Conservation (phyloP, 2,113 vertebrate genomes). For the Salvelinus namaycush region DNA sequence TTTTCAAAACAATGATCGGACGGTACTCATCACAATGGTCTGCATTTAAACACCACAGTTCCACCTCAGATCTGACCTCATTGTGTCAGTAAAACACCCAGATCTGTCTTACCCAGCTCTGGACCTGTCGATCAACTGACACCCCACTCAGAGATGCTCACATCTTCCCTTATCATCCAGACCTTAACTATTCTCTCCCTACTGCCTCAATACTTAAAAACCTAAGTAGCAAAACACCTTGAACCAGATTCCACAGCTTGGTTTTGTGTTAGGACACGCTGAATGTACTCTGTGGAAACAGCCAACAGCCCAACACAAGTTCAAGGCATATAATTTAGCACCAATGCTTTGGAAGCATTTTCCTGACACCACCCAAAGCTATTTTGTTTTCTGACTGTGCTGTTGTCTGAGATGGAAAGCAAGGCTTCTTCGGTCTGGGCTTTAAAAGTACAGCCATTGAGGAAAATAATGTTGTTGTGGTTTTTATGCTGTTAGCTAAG, state of each 20-base stretch:
- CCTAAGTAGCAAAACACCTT: background rate
- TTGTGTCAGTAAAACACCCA: background rate
- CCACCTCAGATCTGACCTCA: no score
- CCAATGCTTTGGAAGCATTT: background rate
- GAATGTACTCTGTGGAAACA: conserved; percentile 9
- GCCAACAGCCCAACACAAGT: conserved; percentile 1
- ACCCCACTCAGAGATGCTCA: background rate
- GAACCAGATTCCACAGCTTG: conserved; percentile 29
- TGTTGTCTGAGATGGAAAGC: no score
- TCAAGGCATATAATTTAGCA: conserved; percentile 9
- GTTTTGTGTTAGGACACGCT: conserved; percentile 8
- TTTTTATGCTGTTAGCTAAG: no score
- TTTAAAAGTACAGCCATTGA: no score
- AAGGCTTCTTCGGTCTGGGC: background rate
- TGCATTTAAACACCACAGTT: no score
- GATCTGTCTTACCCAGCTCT: background rate
- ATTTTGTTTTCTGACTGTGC: conserved; percentile 4
- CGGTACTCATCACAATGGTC: no score
- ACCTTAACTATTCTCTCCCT: background rate
- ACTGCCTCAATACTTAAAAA: background rate
- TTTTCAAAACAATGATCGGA: no score
- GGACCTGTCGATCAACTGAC: background rate
- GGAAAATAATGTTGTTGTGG: no score
- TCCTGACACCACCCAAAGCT: background rate
- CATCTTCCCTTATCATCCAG: background rate